phyloP scores from a whole-genome alignment of 2,113 vertebrate genomes.

The Mustelus asterias region DNA sequence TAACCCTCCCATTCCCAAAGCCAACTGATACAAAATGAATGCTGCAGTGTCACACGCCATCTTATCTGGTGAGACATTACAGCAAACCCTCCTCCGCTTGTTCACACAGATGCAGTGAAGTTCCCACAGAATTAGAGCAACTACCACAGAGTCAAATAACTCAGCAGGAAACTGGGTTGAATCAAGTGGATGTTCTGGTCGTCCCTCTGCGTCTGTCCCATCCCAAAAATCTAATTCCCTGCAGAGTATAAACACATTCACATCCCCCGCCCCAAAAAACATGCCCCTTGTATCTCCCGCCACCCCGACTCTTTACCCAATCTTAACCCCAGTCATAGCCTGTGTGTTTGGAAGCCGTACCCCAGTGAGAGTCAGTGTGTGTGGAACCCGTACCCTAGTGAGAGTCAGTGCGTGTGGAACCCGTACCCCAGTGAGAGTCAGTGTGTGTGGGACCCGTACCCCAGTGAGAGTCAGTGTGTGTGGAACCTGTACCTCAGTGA shows the following conservation, averaged over 20 bases:
- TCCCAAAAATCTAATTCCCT: background rate
- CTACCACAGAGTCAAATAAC: background rate
- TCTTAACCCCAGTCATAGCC: no score
- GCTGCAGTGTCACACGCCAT: background rate
- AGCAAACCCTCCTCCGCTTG: background rate
- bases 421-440: no score
- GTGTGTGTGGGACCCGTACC: no score
- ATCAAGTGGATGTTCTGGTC: background rate
- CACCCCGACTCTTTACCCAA: no score
- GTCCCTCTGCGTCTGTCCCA: background rate
- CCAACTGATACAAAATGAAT: background rate
- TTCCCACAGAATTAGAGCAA: background rate
- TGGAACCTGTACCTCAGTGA: no score
- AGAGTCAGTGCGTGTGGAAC: no score
- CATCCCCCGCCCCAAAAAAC: no score
- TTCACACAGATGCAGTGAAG: background rate
- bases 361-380: no score
- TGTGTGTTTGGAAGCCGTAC: no score
- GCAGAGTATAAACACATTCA: background rate
- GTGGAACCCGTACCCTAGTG: no score
- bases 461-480: no score
- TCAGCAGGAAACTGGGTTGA: background rate
- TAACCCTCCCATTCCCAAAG: background rate
- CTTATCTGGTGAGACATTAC: background rate
- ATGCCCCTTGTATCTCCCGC: no score